A percentile compares a stretch with the other conserved stretches of the same genome.
These are phyloP conservation scores for Patagioenas fasciata DNA, from an alignment of 2,113 vertebrate genomes.

Conservation along the genomic window DNA sequence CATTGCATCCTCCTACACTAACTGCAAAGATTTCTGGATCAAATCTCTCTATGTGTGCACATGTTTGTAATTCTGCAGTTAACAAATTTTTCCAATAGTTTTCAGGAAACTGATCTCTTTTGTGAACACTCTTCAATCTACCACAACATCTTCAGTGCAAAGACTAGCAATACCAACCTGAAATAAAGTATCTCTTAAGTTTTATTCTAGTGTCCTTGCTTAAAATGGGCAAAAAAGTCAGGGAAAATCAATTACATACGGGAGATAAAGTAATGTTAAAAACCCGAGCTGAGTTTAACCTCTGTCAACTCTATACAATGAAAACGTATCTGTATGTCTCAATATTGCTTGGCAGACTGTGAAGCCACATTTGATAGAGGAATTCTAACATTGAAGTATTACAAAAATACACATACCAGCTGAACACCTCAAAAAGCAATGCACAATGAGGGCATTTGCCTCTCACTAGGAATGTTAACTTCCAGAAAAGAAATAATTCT, in stretches of 20 bases:
- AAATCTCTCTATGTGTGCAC: accelerated
- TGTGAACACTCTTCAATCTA: background rate
- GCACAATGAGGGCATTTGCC: background rate
- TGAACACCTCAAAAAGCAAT: background rate
- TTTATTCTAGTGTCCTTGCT: background rate
- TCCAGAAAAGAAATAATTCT: conserved; percentile 46
- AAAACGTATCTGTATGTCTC: background rate
- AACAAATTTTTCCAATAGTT: background rate
- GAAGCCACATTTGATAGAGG: background rate
- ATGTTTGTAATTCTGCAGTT: background rate
- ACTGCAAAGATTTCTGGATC: background rate
- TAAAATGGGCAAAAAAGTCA: background rate
- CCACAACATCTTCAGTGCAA: background rate
- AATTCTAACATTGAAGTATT: background rate
- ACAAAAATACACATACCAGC: background rate
- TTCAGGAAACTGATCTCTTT: background rate
- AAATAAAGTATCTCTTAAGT: background rate
- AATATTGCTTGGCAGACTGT: background rate
- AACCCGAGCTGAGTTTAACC: background rate
- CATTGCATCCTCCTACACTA: background rate
- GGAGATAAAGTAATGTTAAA: background rate
- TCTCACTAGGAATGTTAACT: background rate
- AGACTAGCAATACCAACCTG: background rate
- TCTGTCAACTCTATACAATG: background rate
- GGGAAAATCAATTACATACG: background rate